Evolutionary conservation across 2,888 invertebrate genomes (phyloP).

Genomic region (Thecophora atra): DNA sequence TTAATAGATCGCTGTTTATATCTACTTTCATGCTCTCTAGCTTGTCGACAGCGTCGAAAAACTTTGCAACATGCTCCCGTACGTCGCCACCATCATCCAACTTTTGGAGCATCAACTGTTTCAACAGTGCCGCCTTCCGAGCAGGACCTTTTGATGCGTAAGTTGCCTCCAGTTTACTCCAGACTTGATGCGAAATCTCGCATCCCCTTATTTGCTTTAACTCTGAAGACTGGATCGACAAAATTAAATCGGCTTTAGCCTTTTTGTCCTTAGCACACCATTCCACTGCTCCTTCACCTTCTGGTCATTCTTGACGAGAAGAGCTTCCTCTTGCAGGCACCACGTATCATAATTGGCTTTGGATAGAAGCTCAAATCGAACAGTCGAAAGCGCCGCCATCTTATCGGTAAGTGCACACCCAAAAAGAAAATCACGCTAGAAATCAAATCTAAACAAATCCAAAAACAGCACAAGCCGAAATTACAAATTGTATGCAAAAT

Average conservation of each 20-base stretch:
- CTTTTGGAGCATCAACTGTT: conserved; percentile 36
- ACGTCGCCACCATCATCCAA: conserved; percentile 28
- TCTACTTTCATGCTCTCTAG: conserved; percentile 30
- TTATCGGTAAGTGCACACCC: background rate
- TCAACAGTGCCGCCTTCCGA: conserved; percentile 38
- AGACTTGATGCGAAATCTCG: conserved; percentile 32
- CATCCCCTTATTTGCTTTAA: conserved; percentile 37
- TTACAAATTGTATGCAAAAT: too few species aligned
- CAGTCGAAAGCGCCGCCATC: conserved; percentile 9
- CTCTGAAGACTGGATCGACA: conserved; percentile 38
- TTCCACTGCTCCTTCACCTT: background rate
- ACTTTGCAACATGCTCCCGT: conserved; percentile 34
- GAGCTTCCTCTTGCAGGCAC: conserved; percentile 40
- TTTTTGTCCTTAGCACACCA: conserved; percentile 39
- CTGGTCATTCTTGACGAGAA: conserved; percentile 34
- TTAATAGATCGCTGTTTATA: conserved; percentile 17
- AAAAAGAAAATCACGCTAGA: background rate
- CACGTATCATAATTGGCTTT: conserved; percentile 40
- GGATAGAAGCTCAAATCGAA: conserved; percentile 31
- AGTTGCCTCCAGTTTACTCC: conserved; percentile 34
- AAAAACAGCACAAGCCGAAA: too few species aligned
- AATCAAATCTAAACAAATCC: background rate
- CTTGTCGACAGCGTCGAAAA: conserved; percentile 41
- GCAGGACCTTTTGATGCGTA: conserved; percentile 39
- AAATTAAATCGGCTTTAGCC: conserved; percentile 40